Base-by-base conservation (phyloP, 2,888 invertebrate species). In the Neoitamus cyanurus region DNA sequence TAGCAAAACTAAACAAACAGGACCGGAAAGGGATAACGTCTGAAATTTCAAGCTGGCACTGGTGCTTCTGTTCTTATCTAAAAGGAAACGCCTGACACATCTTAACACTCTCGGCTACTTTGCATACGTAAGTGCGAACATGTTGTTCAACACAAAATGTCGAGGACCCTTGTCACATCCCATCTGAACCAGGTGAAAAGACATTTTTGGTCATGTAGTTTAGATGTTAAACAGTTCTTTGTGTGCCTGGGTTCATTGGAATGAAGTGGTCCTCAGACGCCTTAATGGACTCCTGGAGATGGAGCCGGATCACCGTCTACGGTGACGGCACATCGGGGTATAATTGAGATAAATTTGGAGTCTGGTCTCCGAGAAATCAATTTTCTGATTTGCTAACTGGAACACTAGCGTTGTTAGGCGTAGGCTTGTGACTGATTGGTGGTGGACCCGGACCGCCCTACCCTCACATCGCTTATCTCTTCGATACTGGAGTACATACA, bases 71-170 rank as follows among this genome's bases (percentile, higher is more conserved):
- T 68, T 80, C 80, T 80, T 80, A 80, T 80, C 80, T 80, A 80
- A 80, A 77, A 68, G 80, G 68, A 80, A 80, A 80, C 15, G 58
- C 80, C 80, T 80, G 80, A 80, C 48, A 80, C 80, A 80, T 80
- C 80, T 80, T 80, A 80, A 68, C 80, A 68, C 80, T 68, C 80
- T 68, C 68, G 28, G 58, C 80, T 80, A 80, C 80, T 80, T 80
- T 80, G 80, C 80, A 80, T 80, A 80, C 25, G 58, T 80, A 80
- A 80, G 80, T 80, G 80, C 80, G 80, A 80, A 80, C 80, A 80
- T 80, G 80, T 58, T 80, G 80, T 80, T 80, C 80, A 80, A 80
- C 80, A 80, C 80, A 80, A 80, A 80, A 80, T 80, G 80, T 80
- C 80, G 58, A 80, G 80, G 80, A 80, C 80, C 80, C 80, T 80